Conservation (phyloP, 2,797 vertebrate genomes). For the Balearica regulorum region DNA sequence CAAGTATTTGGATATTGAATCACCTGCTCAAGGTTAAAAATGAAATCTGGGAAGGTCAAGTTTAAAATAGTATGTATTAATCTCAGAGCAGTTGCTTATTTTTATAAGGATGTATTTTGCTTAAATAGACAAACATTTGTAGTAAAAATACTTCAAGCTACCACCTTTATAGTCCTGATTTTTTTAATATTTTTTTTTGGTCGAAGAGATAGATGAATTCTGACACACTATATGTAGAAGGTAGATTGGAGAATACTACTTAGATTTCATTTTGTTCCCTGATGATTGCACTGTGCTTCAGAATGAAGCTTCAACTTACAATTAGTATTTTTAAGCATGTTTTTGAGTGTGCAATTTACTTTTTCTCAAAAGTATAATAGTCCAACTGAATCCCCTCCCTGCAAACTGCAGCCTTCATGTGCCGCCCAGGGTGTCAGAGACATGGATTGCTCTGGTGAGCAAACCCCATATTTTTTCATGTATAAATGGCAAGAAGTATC, state of each 20-base stretch:
- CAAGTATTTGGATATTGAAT: neutral
- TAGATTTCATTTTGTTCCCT: neutral
- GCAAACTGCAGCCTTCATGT: neutral
- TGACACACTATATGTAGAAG: neutral
- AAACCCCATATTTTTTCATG: neutral
- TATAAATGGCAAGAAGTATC: neutral
- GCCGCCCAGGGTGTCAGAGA: neutral
- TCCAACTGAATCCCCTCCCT: neutral
- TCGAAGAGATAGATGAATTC: neutral
- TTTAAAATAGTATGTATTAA: neutral
- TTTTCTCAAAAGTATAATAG: neutral
- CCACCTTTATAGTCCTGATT: neutral
- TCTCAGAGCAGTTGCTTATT: neutral
- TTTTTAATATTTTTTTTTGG: neutral
- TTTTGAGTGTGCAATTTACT: neutral
- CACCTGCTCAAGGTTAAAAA: neutral
- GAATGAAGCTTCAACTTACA: neutral
- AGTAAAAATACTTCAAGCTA: neutral
- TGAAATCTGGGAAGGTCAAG: neutral
- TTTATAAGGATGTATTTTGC: neutral
- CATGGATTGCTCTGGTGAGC: neutral
- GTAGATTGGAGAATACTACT: neutral
- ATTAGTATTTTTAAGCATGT: neutral
- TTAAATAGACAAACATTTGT: neutral
- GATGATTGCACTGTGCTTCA: neutral